Conservation (phyloP, 2,888 invertebrate species). For the Odontocolon sp. region DNA sequence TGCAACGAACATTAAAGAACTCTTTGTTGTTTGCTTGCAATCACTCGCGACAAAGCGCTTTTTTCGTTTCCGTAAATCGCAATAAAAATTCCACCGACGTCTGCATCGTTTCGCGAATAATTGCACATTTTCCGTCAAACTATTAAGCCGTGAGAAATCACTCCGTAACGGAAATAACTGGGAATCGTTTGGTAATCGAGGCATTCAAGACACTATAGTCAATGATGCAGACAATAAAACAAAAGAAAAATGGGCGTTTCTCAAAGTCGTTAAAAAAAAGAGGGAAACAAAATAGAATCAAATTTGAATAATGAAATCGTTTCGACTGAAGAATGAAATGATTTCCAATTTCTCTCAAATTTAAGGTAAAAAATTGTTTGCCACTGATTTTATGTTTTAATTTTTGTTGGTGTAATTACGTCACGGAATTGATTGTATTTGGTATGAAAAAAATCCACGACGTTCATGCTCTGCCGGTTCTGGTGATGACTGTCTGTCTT, state of each 20-base stretch:
- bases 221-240: slow-evolving; percentile 1
- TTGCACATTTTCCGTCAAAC: slow-evolving; percentile 31
- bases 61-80: slow-evolving; percentile 17
- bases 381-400: too few species aligned
- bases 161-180: slow-evolving; percentile 19
- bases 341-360: too few species aligned
- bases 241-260: neutral
- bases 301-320: neutral
- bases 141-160: slow-evolving; percentile 39
- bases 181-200: slow-evolving; percentile 32
- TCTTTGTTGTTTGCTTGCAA: neutral
- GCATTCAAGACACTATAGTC: neutral
- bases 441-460: slow-evolving; percentile 12
- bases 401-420: too few species aligned
- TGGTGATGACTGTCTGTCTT: slow-evolving; percentile 21
- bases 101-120: neutral
- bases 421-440: neutral
- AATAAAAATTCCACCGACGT: slow-evolving; percentile 12
- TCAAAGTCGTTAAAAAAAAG: neutral
- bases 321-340: neutral
- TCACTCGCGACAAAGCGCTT: neutral
- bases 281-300: neutral
- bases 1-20: neutral
- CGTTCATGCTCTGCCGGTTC: slow-evolving; percentile 25
- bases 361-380: neutral